Conservation (phyloP, 2,888 invertebrate genomes). For the Argyresthia albistria region DNA sequence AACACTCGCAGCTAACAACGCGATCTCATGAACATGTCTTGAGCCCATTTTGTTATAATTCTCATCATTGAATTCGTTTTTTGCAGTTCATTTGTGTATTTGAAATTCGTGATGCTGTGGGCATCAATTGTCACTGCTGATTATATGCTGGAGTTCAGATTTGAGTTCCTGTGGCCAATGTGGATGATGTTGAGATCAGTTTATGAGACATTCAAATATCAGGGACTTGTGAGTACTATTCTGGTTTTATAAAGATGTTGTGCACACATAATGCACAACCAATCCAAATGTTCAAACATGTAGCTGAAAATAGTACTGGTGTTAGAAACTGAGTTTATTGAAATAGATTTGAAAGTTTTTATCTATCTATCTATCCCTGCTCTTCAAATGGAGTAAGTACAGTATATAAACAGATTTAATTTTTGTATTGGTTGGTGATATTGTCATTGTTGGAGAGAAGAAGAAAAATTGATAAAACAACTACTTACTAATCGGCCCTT, state of each 20-base stretch:
- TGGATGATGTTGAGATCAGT: slow-evolving; percentile 96
- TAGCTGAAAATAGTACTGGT: too few species aligned
- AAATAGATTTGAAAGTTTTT: too few species aligned
- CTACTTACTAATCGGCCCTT: too few species aligned
- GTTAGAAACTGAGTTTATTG: too few species aligned
- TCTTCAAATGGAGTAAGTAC: too few species aligned
- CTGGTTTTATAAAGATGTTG: too few species aligned
- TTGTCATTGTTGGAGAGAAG: too few species aligned
- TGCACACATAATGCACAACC: not conserved
- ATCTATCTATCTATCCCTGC: too few species aligned
- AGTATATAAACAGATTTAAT: too few species aligned
- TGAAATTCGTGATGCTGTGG: slow-evolving; percentile 97
- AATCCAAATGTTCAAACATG: too few species aligned
- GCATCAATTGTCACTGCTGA: slow-evolving; percentile 94
- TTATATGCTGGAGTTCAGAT: slow-evolving; percentile 97
- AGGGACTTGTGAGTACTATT: slow-evolving; percentile 87
- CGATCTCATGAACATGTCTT: not conserved
- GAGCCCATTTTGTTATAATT: not conserved
- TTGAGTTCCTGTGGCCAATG: slow-evolving; percentile 99
- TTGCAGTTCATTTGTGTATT: slow-evolving; percentile 93
- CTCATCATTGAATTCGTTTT: slow-evolving; percentile 1
- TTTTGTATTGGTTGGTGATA: too few species aligned
- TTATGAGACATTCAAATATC: slow-evolving; percentile 98
- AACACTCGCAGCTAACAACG: not conserved
- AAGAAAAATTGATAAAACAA: too few species aligned